Conservation (phyloP, 2,888 invertebrate genomes). For the Aspidiotus rigidus region DNA sequence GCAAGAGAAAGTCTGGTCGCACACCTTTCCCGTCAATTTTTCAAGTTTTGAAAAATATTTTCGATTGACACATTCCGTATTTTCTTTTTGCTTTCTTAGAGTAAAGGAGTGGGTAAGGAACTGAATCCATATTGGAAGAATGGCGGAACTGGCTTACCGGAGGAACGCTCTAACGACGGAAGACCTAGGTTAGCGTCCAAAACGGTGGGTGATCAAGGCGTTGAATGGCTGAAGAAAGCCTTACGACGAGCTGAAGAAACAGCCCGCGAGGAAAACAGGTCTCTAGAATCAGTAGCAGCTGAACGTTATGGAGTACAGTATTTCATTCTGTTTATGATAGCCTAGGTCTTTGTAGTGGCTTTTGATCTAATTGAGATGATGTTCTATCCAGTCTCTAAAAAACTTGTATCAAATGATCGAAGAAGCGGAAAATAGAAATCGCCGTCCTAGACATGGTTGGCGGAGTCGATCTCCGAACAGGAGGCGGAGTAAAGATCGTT, state of each 20-base stretch:
- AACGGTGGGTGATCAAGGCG: conserved; percentile 44
- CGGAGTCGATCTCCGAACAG: neutral
- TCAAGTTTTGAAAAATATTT: conserved; percentile 13
- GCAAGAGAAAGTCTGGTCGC: conserved; percentile 40
- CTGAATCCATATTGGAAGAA: conserved; percentile 88
- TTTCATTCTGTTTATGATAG: neutral
- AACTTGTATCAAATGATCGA: conserved; percentile 46
- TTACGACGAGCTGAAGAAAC: conserved; percentile 49
- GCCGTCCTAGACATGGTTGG: neutral
- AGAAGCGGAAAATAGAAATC: conserved; percentile 45
- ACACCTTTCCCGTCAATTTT: neutral
- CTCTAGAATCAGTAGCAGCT: conserved; percentile 50
- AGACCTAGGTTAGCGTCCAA: conserved; percentile 28
- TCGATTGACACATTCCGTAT: conserved; percentile 3
- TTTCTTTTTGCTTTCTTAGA: conserved; percentile 44
- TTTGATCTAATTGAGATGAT: conserved; percentile 2
- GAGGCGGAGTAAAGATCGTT: conserved; percentile 11
- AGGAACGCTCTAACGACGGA: conserved; percentile 45
- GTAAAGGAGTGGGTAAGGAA: conserved; percentile 55
- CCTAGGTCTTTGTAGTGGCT: neutral
- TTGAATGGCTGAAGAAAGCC: conserved; percentile 49
- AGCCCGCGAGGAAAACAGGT: conserved; percentile 47
- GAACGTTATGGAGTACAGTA: conserved; percentile 51
- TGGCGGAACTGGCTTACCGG: conserved; percentile 76
- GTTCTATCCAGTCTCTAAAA: conserved; percentile 46